These are phyloP conservation scores for Sterna hirundo DNA, from an alignment of 2,113 vertebrate genomes.

Conservation along the genomic window DNA sequence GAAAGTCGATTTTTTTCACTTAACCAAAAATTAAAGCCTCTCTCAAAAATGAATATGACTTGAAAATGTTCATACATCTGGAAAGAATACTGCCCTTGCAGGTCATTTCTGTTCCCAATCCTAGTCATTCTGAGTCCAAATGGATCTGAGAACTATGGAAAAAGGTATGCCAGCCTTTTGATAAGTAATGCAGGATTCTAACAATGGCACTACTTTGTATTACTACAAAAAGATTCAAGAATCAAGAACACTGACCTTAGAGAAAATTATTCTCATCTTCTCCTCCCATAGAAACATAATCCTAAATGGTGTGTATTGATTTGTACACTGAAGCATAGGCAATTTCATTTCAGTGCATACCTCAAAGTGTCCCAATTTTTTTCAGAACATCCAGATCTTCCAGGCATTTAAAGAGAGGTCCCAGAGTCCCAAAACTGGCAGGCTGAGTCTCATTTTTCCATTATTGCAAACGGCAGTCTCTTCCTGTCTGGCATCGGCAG, in stretches of 20 bases:
- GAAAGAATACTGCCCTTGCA: neutral
- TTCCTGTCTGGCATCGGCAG: conserved; percentile 38
- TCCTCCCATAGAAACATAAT: neutral
- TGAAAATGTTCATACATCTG: neutral
- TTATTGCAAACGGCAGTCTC: conserved; percentile 44
- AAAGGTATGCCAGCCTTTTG: neutral
- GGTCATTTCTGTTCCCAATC: neutral
- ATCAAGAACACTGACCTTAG: neutral
- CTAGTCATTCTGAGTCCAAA: neutral
- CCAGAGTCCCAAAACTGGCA: conserved; percentile 44
- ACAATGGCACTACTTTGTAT: neutral
- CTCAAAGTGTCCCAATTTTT: conserved; percentile 42
- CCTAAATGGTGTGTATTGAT: neutral
- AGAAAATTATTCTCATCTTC: neutral
- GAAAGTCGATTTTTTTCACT: neutral
- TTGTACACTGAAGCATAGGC: conserved; percentile 37
- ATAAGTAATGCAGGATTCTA: neutral
- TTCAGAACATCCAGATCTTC: conserved; percentile 56
- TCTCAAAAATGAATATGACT: neutral
- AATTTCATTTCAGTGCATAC: conserved; percentile 56
- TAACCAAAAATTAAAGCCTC: neutral
- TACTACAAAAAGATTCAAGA: neutral
- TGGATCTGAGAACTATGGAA: neutral
- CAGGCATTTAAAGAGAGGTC: conserved; percentile 54
- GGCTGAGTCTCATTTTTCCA: conserved; percentile 38